These are phyloP conservation scores for Oryzias melastigma DNA, from an alignment of 2,113 vertebrate species.

Conservation along the genomic window DNA sequence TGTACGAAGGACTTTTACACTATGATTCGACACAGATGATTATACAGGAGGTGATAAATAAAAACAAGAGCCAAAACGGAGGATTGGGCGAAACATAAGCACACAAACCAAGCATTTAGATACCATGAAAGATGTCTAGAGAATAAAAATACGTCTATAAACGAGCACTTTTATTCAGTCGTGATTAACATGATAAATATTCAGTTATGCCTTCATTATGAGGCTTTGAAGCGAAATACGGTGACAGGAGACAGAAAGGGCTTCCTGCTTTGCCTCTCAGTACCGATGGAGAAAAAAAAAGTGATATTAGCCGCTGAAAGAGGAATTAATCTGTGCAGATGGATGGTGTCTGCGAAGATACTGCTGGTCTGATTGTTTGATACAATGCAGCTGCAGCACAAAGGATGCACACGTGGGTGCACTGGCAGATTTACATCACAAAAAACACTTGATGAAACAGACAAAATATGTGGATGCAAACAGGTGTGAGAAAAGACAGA, in stretches of 20 bases:
- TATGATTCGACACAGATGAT: no score
- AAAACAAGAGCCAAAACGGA: background rate
- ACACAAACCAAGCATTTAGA: background rate
- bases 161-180: constrained; percentile 11
- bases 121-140: constrained; percentile 4
- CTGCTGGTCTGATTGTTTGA: constrained; percentile 24
- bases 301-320: constrained; percentile 33
- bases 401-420: constrained; percentile 40
- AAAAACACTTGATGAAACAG: constrained; percentile 29
- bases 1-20: no score
- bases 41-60: no score
- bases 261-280: constrained; percentile 40
- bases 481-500: constrained; percentile 26
- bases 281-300: constrained; percentile 19
- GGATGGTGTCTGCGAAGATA: constrained; percentile 20
- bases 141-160: background rate
- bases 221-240: constrained; percentile 43
- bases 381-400: constrained; percentile 37
- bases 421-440: constrained; percentile 43
- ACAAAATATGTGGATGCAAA: constrained; percentile 22
- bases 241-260: constrained; percentile 41
- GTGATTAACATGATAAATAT: constrained; percentile 46
- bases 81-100: background rate
- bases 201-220: constrained; percentile 60
- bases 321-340: constrained; percentile 28